Conservation (phyloP, 1,140 invertebrate genomes). For the Microplitis mediator region DNA sequence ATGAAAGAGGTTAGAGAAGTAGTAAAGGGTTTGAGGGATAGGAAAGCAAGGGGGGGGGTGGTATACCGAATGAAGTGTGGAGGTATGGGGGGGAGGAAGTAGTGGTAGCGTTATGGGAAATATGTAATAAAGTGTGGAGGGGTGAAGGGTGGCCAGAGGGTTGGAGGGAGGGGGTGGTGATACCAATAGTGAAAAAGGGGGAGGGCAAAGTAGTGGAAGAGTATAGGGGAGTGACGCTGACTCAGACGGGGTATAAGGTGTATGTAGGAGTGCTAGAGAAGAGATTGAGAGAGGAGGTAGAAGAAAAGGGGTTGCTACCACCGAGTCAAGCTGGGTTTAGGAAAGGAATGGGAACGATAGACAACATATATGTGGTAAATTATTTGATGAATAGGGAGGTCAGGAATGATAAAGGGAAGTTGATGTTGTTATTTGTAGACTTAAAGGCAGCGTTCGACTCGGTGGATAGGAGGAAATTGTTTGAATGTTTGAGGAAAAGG, state of each 20-base stretch:
- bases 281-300: background rate
- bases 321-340: background rate
- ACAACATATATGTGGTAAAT: background rate
- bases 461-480: background rate
- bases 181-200: background rate
- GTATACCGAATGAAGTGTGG: conserved; percentile 13
- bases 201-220: background rate
- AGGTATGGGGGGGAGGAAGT: conserved; percentile 16
- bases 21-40: background rate
- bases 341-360: conserved; percentile 3
- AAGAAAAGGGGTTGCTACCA: background rate
- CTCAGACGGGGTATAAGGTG: background rate
- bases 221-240: background rate
- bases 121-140: background rate
- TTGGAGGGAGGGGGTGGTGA: background rate
- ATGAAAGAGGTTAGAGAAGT: background rate
- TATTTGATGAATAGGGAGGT: background rate
- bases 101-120: background rate
- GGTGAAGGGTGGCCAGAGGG: background rate
- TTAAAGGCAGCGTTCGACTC: background rate
- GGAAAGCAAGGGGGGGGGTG: conserved; percentile 9
- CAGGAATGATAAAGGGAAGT: background rate
- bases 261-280: background rate
- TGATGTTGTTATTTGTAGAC: background rate
- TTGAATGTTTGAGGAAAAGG: background rate